A percentile compares a stretch with the other conserved stretches of the same genome.
Conservation (phyloP, 2,888 invertebrate genomes). For the Tromatobia lineatoria region DNA sequence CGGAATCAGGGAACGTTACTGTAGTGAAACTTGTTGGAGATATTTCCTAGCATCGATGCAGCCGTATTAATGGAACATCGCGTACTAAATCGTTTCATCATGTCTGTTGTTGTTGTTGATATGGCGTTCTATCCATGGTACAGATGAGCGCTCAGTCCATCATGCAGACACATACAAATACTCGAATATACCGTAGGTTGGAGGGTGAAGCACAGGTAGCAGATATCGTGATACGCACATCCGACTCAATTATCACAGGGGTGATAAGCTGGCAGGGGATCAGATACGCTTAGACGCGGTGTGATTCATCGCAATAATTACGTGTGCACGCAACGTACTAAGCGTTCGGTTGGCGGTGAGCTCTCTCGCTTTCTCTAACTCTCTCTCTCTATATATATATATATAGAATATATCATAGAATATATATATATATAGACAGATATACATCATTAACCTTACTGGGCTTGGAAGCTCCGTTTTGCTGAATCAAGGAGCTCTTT, state of each 20-base stretch:
- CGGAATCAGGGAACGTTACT: neutral
- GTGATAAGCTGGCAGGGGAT: constrained; percentile 71
- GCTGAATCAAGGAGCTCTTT: constrained; percentile 45
- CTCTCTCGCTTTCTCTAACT: neutral
- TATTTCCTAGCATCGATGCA: constrained; percentile 13
- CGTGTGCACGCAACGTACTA: constrained; percentile 69
- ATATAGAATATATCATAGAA: no score
- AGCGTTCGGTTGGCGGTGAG: constrained; percentile 20
- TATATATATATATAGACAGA: no score
- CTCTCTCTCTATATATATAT: neutral
- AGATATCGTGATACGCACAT: constrained; percentile 71
- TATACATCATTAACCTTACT: neutral
- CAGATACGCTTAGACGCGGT: constrained; percentile 70
- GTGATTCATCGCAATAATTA: constrained; percentile 76
- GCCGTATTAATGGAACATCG: constrained; percentile 37
- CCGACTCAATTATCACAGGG: constrained; percentile 74
- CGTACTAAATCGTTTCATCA: constrained; percentile 33
- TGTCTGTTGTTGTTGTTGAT: constrained; percentile 41
- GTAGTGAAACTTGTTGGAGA: constrained; percentile 5
- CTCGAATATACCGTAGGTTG: constrained; percentile 16
- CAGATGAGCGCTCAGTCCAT: constrained; percentile 8
- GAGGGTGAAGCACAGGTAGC: constrained; percentile 53
- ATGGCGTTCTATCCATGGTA: constrained; percentile 35
- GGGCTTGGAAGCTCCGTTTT: neutral
- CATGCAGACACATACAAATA: constrained; percentile 14